phyloP scores from a whole-genome alignment of 2,113 vertebrate species.

The Antennarius striatus region DNA sequence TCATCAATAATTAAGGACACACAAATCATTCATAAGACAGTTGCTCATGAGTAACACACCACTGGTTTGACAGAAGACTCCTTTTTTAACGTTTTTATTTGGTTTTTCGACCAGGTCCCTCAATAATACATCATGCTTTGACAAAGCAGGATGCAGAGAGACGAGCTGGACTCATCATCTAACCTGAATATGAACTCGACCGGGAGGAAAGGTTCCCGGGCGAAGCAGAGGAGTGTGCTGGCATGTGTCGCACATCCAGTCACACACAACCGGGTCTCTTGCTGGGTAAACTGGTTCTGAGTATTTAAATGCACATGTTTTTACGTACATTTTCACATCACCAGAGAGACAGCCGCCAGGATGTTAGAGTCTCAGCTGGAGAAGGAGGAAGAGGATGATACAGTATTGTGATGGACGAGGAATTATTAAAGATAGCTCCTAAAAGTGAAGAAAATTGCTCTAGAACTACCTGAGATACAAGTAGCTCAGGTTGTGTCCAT shows the following conservation, averaged over 20 bases:
- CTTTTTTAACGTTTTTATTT: conserved; percentile 2
- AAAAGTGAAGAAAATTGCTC: too few relatives aligned
- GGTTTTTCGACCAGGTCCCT: conserved; percentile 19
- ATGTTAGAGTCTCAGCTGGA: too few relatives aligned
- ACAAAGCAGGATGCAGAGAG: conserved; percentile 27
- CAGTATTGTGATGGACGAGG: too few relatives aligned
- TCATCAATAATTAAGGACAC: conserved; percentile 68
- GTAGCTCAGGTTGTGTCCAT: too few relatives aligned
- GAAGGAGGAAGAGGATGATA: too few relatives aligned
- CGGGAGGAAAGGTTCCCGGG: not conserved
- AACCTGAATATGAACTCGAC: conserved; percentile 56
- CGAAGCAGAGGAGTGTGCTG: not conserved
- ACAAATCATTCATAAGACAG: conserved; percentile 73
- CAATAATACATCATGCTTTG: conserved; percentile 26
- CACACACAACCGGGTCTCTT: not conserved
- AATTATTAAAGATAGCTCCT: too few relatives aligned
- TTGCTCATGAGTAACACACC: conserved; percentile 19
- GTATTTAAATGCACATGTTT: too few relatives aligned
- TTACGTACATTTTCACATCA: too few relatives aligned
- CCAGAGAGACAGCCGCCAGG: too few relatives aligned
- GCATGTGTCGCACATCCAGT: not conserved
- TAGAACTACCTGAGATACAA: too few relatives aligned
- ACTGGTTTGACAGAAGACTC: conserved; percentile 8
- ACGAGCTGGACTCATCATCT: conserved; percentile 25
- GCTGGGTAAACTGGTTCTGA: too few relatives aligned